Evolutionary conservation across 2,113 vertebrate genomes (phyloP).

Genomic region (Tretioscincus oriximinensis): DNA sequence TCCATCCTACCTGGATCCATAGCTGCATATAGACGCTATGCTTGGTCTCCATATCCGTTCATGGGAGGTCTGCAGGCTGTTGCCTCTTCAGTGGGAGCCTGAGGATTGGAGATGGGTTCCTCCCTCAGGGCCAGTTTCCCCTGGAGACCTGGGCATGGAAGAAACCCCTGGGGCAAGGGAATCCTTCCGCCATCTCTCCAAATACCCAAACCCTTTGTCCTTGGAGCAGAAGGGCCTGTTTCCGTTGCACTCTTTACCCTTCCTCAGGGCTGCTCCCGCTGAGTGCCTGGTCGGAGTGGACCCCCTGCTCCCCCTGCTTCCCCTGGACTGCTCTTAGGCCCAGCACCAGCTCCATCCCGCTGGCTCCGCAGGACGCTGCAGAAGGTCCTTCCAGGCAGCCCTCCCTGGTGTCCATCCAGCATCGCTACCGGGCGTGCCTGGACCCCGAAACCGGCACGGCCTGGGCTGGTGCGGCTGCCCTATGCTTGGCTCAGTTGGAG

Average conservation of each 20-base stretch:
- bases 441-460: constrained; percentile 78
- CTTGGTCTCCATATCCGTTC: neutral
- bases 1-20: neutral
- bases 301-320: constrained; percentile 79
- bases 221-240: neutral
- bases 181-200: neutral
- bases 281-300: constrained; percentile 87
- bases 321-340: constrained; percentile 39
- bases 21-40: fast-evolving
- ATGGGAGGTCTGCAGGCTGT: neutral
- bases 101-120: no score
- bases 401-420: constrained; percentile 72
- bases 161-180: neutral
- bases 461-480: constrained; percentile 39
- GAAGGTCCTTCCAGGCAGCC: neutral
- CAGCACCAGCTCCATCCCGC: neutral
- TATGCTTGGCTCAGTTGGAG: constrained; percentile 68
- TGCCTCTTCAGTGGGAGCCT: neutral
- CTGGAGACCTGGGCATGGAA: no score
- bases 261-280: constrained; percentile 65
- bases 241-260: neutral
- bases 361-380: neutral
- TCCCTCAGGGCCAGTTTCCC: neutral
- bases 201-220: neutral
- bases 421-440: constrained; percentile 80